Percentiles rank a stretch among this genome's conserved stretches.
Evolutionary conservation across 2,888 invertebrate species (phyloP).

Genomic region (Eupithecia dodoneata): DNA sequence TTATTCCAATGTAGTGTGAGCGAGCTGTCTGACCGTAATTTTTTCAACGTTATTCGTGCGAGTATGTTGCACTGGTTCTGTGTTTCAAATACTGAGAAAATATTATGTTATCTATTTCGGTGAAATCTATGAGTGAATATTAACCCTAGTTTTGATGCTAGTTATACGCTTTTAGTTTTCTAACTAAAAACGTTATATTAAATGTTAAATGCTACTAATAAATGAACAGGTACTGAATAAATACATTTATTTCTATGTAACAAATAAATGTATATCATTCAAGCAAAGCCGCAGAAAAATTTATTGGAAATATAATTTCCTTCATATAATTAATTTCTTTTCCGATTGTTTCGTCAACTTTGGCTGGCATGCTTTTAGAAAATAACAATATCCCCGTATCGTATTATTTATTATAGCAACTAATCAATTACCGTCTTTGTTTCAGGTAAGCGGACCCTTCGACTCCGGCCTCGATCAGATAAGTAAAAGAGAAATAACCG

Average conservation of each 20-base stretch:
- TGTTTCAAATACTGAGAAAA: background rate
- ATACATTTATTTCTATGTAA: too few species aligned
- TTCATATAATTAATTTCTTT: background rate
- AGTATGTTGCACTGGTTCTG: background rate
- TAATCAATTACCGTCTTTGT: constrained; percentile 63
- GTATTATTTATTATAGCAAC: constrained; percentile 50
- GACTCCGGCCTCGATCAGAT: constrained; percentile 48
- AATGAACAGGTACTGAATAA: background rate
- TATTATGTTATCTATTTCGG: background rate
- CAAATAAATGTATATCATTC: background rate
- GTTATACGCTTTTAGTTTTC: background rate
- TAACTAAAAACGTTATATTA: too few species aligned
- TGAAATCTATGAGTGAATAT: background rate
- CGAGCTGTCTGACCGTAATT: background rate
- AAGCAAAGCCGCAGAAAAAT: background rate
- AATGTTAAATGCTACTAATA: background rate
- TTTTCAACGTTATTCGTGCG: background rate
- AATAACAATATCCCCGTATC: constrained; percentile 28
- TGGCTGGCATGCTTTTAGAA: constrained; percentile 13
- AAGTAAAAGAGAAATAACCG: constrained; percentile 54
- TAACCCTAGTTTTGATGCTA: background rate
- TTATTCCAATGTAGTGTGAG: background rate
- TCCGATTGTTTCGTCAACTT: background rate
- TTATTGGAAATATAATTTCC: background rate
- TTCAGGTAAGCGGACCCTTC: constrained; percentile 65